Evolutionary conservation across 2,797 vertebrate genomes (phyloP), one percentile per base, ranked within the genome.

Genomic region (Pristis pectinata): DNA sequence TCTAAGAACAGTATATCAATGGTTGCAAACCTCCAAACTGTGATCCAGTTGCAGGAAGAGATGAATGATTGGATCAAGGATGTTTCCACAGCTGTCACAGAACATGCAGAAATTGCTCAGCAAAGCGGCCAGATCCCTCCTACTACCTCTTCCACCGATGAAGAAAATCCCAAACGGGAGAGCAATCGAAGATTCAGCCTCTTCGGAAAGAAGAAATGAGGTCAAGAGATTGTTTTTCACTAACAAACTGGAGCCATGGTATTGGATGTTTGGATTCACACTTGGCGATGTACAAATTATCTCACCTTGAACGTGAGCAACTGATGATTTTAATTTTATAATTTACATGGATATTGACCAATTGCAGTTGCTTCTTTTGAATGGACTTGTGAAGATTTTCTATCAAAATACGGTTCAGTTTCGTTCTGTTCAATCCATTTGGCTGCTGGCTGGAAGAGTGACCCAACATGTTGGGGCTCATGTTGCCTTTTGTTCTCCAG

Each of bases 91-190:
- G 97, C n/a, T 98, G 98, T 98, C 15, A 95, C 96, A 0, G 98
- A 99, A 96, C 98, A 99, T 19, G 97, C 97, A 6, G 98, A 99
- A 95, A 98, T 98, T 22, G 97, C 97, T 17, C 92, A 93, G 96
- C 98, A 98, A 96, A 98, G 97, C 98, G 97, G 97, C 93, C 98
- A 98, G 95, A 97, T 98, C 95, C 97, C 97, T 96, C 98, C 98
- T 96, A 99, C 98, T 97, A 99, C 98, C 96, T 99, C 98, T 96
- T 99, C 98, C 95, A 99, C 98, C 0, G 98, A 99, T 77, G 98
- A 99, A 94, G 95, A 96, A 91, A 96, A 96, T 94, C 95, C 96
- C 41, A 97, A 96, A 72, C 95, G 96, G 19, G 97, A 97, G 53
- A 95, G 95, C 30, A 98, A 98, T 30, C 98, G 98, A 95, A 98